Conservation (phyloP, 2,888 invertebrate species). For the Callyntrura sp. region DNA sequence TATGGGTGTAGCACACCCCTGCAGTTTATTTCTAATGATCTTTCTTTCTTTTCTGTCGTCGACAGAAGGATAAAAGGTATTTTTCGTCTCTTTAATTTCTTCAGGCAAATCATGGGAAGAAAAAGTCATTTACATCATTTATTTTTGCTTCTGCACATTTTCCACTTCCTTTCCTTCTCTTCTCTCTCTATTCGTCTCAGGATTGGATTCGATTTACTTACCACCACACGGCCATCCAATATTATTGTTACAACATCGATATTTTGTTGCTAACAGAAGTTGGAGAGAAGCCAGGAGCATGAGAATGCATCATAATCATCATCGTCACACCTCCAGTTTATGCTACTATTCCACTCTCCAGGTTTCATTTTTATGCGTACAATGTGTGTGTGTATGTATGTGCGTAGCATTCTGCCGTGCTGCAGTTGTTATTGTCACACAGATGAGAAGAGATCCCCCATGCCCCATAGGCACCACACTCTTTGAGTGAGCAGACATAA, state of each 20-base stretch:
- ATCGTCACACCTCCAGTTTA: background rate
- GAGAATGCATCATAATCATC: slow-evolving; percentile 38
- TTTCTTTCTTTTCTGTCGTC: too few relatives aligned
- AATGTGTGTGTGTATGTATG: background rate
- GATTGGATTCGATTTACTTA: too few relatives aligned
- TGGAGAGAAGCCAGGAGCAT: slow-evolving; percentile 43
- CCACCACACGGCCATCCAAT: background rate
- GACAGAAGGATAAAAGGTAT: too few relatives aligned
- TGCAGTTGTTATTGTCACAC: slow-evolving; percentile 41
- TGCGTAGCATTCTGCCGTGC: slow-evolving; percentile 19
- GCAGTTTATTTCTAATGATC: too few relatives aligned
- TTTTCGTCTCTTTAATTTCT: too few relatives aligned
- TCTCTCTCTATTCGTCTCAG: background rate
- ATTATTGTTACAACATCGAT: slow-evolving; percentile 49
- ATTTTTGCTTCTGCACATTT: background rate
- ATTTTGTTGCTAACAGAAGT: slow-evolving; percentile 66
- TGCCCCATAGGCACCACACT: background rate
- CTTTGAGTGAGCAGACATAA: background rate
- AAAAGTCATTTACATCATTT: background rate
- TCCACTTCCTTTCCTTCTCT: background rate
- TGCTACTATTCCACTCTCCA: background rate
- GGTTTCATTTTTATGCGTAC: slow-evolving; percentile 35
- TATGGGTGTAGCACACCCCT: too few relatives aligned
- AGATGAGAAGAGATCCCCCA: slow-evolving; percentile 51
- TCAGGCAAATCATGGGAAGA: too few relatives aligned